phyloP scores from a whole-genome alignment of 2,888 invertebrate species.

The Arctia plantaginis region DNA sequence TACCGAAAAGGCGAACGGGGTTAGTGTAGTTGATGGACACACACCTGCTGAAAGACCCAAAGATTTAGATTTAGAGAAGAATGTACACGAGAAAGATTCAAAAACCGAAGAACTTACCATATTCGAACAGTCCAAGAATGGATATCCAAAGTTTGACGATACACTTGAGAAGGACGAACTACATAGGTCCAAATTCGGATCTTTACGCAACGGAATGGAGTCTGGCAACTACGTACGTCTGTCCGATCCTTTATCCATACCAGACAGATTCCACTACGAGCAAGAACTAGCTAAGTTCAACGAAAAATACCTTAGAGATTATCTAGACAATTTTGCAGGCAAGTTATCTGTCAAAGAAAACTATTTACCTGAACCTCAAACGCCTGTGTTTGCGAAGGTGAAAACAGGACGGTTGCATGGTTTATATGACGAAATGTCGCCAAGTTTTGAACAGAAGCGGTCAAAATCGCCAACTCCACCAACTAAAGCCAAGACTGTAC shows the following conservation, averaged over 20 bases:
- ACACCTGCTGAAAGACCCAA: constrained; percentile 71
- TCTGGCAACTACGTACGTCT: constrained; percentile 77
- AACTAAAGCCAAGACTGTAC: constrained; percentile 67
- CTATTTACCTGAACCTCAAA: constrained; percentile 81
- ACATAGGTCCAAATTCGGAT: constrained; percentile 81
- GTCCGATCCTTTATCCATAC: constrained; percentile 75
- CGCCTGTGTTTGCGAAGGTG: constrained; percentile 81
- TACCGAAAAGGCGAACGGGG: constrained; percentile 52
- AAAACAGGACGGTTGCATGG: constrained; percentile 74
- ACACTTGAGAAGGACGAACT: constrained; percentile 67
- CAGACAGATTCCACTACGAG: constrained; percentile 77
- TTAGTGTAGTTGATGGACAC: constrained; percentile 55
- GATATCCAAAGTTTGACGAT: constrained; percentile 67
- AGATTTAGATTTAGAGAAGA: constrained; percentile 71
- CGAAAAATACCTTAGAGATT: constrained; percentile 78
- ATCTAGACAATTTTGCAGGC: constrained; percentile 73
- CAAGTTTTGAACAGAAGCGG: constrained; percentile 70
- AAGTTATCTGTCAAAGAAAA: constrained; percentile 76
- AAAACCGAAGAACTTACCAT: constrained; percentile 62
- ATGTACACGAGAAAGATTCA: constrained; percentile 55
- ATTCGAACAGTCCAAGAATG: constrained; percentile 67
- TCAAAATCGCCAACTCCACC: constrained; percentile 69
- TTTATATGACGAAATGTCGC: constrained; percentile 76
- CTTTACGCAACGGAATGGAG: constrained; percentile 75
- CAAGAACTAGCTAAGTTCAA: constrained; percentile 80